Evolutionary conservation across 1,140 invertebrate species (phyloP), one percentile per base, ranked within the genome.

Genomic region (Holcopasites calliopsidis): DNA sequence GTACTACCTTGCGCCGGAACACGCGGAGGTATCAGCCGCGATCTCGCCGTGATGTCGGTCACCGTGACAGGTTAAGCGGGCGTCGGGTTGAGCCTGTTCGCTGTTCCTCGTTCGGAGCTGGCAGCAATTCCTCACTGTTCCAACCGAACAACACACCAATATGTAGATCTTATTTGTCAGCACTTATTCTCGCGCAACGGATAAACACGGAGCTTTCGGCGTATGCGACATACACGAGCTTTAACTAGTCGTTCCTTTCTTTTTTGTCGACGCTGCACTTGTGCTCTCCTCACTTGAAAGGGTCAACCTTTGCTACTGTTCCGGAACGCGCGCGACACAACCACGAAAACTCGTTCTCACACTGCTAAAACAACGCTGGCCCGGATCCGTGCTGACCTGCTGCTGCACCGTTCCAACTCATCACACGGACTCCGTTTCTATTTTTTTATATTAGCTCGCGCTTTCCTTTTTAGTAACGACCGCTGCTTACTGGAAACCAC

Each of bases 1-100:
- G 38, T 77, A 75, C 76, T 83, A 83, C 82, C 82, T 83, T 82
- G 80, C 65, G 73, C 65, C 80, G 80, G 55, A 82, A 79, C 76
- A 79, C 82, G 62, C 82, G 66, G 72, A 64, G 52, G 50, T 52
- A 71, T 82, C 65, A 58, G 79, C 58, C 80, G 42, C 71, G 81
- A 82, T 76, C 62, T 82, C 64, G 79, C 81, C 70, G 76, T 64
- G 80, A 76, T 82, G 80, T 83, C 71, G 81, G 71, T 83, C 76
- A 83, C 68, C 75, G 71, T 77, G 80, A 69, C 81, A 58, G 69
- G 69, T 77, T 66, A 77, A 44, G 50, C 75, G 68, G 69, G 55
- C 52, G 68, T 35, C 33, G 65, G 70, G 73, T 6, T 50, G n/a
- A n/a, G n/a, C n/a, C n/a, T n/a, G n/a, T 58, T 75, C 64, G 52